These are phyloP conservation scores for Papilio xuthus DNA, from an alignment of 1,140 invertebrate species.

Conservation along the genomic window DNA sequence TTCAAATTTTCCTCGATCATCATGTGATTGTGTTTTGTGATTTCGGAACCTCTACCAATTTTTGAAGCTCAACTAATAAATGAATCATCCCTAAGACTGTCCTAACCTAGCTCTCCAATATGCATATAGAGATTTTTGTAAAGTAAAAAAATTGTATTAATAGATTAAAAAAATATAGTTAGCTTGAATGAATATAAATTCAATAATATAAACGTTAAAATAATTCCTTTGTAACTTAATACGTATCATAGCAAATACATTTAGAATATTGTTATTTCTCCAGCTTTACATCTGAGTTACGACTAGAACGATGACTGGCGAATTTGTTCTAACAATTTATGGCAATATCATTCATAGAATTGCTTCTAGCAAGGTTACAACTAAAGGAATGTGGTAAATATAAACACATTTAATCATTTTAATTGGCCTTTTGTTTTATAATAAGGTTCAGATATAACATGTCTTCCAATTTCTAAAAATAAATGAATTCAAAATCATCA, in stretches of 20 bases:
- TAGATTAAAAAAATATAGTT: too few species aligned
- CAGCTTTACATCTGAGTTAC: slow-evolving; percentile 6
- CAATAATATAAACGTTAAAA: neutral
- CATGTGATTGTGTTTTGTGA: too few species aligned
- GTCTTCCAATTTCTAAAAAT: neutral
- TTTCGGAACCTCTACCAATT: too few species aligned
- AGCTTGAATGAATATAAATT: neutral
- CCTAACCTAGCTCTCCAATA: too few species aligned
- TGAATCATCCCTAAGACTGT: too few species aligned
- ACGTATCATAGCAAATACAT: slow-evolving; percentile 24
- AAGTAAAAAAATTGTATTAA: too few species aligned
- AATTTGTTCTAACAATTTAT: slow-evolving; percentile 34
- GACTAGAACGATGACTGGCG: slow-evolving; percentile 25
- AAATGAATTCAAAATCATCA: neutral
- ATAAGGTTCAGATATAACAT: neutral
- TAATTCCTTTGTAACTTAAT: slow-evolving; percentile 15
- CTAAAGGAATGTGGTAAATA: slow-evolving; percentile 22
- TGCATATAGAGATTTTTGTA: too few species aligned
- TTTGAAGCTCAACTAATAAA: neutral
- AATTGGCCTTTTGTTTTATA: neutral
- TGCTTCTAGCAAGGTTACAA: slow-evolving; percentile 14
- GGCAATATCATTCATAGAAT: slow-evolving; percentile 19
- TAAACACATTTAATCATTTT: slow-evolving; percentile 21
- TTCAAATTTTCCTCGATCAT: too few species aligned
- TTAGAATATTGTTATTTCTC: slow-evolving; percentile 25